A percentile compares a stretch with the other conserved stretches of the same genome.
These are phyloP conservation scores for Nephrotoma appendiculata DNA, from an alignment of 2,888 invertebrate species.

Conservation along the genomic window DNA sequence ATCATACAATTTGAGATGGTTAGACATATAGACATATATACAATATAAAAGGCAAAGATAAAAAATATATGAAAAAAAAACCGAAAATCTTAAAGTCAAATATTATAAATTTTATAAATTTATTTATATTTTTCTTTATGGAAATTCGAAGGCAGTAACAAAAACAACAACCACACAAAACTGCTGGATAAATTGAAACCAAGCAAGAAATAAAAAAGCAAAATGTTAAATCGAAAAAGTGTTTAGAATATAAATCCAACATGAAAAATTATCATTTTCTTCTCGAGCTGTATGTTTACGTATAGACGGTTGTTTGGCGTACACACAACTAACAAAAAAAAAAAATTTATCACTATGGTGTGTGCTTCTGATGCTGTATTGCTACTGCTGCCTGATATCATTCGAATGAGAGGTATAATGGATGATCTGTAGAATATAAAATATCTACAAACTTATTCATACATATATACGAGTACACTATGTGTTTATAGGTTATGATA, in stretches of 20 bases:
- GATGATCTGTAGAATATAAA: neutral
- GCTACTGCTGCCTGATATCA: neutral
- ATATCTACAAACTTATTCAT: neutral
- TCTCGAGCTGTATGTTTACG: neutral
- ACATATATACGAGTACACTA: neutral
- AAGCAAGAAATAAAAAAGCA: neutral
- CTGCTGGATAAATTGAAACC: neutral
- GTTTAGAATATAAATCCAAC: neutral
- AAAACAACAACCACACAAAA: neutral
- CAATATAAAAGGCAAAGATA: neutral
- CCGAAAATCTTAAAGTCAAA: neutral
- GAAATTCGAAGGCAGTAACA: neutral
- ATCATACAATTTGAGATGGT: neutral
- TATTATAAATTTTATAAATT: neutral
- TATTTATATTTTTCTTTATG: neutral
- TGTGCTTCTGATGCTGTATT: neutral
- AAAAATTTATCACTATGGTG: neutral
- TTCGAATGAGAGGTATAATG: neutral
- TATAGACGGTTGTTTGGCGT: neutral
- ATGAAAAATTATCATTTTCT: neutral
- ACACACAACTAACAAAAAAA: neutral
- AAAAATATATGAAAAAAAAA: neutral
- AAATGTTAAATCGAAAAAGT: neutral
- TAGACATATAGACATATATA: neutral
- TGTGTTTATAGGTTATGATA: neutral